Conservation (phyloP, 2,888 invertebrate species). For the Tiphia femorata region DNA sequence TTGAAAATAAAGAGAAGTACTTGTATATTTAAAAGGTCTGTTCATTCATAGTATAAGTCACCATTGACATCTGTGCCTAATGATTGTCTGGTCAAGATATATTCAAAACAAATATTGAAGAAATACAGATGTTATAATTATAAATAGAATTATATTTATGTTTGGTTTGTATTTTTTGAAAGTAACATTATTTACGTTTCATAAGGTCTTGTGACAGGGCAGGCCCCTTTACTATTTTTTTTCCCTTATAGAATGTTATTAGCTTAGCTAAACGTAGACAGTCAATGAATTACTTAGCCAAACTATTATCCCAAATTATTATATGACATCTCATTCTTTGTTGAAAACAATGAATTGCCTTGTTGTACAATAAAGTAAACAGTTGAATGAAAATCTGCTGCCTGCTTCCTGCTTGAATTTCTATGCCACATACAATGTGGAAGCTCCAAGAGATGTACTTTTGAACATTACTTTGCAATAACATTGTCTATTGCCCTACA, state of each 20-base stretch:
- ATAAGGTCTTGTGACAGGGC: slow-evolving; percentile 62
- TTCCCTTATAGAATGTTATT: slow-evolving; percentile 58
- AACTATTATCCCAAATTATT: slow-evolving; percentile 58
- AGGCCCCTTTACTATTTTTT: slow-evolving; percentile 60
- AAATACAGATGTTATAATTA: slow-evolving; percentile 48
- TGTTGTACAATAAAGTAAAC: slow-evolving; percentile 65
- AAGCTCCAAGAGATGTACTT: slow-evolving; percentile 20
- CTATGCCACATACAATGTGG: slow-evolving; percentile 43
- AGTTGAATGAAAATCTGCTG: slow-evolving; percentile 61
- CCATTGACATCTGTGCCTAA: slow-evolving; percentile 51
- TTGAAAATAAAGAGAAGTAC: slow-evolving; percentile 1
- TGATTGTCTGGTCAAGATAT: slow-evolving; percentile 55
- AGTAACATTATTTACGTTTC: slow-evolving; percentile 58
- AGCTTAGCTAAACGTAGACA: slow-evolving; percentile 61
- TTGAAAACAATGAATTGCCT: slow-evolving; percentile 64
- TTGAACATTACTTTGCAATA: neutral
- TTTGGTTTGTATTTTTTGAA: slow-evolving; percentile 60
- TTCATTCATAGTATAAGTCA: slow-evolving; percentile 55
- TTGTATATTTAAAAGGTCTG: slow-evolving; percentile 13
- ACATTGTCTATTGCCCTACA: slow-evolving; percentile 4
- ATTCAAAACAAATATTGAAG: slow-evolving; percentile 42
- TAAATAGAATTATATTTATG: slow-evolving; percentile 60
- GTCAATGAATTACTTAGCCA: slow-evolving; percentile 58
- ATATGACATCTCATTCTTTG: slow-evolving; percentile 65
- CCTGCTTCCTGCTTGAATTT: slow-evolving; percentile 65